Evolutionary conservation across 2,888 invertebrate species (phyloP).

Genomic region (Sesamia inferens): DNA sequence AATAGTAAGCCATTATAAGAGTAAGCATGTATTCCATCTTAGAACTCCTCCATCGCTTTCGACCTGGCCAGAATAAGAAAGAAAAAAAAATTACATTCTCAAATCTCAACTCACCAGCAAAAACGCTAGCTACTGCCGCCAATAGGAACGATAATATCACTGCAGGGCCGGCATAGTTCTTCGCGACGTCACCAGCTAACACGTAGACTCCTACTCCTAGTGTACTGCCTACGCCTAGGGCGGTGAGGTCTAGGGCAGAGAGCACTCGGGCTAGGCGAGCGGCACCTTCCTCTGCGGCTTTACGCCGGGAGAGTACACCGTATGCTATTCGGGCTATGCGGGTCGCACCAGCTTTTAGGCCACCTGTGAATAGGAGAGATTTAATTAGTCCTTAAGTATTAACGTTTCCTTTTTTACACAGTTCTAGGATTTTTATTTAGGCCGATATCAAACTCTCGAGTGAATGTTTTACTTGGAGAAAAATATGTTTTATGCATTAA

Average conservation of each 20-base stretch:
- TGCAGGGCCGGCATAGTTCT: constrained; percentile 95
- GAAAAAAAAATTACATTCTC: neutral
- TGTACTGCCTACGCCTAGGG: constrained; percentile 95
- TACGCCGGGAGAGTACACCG: constrained; percentile 82
- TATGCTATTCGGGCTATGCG: constrained; percentile 80
- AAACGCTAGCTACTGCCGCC: constrained; percentile 96
- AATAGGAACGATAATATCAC: constrained; percentile 96
- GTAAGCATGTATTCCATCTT: neutral
- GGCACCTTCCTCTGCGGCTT: constrained; percentile 85
- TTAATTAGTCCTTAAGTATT: neutral
- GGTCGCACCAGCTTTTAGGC: constrained; percentile 81
- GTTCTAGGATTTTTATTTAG: neutral
- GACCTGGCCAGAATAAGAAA: neutral
- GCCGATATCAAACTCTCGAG: neutral
- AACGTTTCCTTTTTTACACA: neutral
- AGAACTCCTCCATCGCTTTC: neutral
- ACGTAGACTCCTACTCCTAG: constrained; percentile 98
- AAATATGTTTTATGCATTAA: neutral
- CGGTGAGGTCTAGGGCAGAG: constrained; percentile 95
- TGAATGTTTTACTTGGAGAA: too few relatives aligned
- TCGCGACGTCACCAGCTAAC: constrained; percentile 95
- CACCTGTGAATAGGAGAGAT: constrained; percentile 71
- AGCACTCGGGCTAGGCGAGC: constrained; percentile 92
- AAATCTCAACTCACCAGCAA: constrained; percentile 92
- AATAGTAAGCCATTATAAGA: neutral